Percentiles rank a stretch among this genome's conserved stretches.
phyloP scores from a whole-genome alignment of 2,113 vertebrate genomes.

The Pithys albifrons region DNA sequence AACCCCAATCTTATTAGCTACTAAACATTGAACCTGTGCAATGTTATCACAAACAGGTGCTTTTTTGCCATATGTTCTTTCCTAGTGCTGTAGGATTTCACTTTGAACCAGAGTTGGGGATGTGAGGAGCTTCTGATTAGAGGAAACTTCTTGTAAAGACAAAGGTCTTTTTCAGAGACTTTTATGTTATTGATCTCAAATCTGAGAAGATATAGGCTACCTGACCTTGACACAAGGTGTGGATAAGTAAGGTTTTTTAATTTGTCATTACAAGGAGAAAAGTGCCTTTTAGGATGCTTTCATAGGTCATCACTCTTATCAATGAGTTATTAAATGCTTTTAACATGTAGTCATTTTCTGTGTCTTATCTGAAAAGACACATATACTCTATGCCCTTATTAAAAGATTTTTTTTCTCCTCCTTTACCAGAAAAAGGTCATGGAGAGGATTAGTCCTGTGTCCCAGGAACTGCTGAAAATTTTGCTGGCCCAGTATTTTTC shows the following conservation, averaged over 20 bases:
- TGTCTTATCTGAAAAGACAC: neutral
- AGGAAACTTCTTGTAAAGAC: neutral
- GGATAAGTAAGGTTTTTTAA: neutral
- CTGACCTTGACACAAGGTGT: constrained; percentile 25
- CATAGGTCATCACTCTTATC: neutral
- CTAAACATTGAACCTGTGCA: neutral
- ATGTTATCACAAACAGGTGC: neutral
- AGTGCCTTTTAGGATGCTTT: neutral
- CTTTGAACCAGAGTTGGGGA: neutral
- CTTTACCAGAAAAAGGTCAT: neutral
- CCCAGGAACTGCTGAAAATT: neutral
- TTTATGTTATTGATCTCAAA: neutral
- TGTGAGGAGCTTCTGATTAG: neutral
- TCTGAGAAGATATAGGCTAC: neutral
- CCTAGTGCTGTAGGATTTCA: neutral
- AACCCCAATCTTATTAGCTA: neutral
- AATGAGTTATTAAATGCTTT: neutral
- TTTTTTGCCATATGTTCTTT: neutral
- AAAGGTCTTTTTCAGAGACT: neutral
- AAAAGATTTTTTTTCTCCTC: neutral
- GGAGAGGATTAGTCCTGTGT: neutral
- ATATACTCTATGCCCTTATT: neutral
- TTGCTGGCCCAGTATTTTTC: neutral
- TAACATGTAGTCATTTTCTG: neutral
- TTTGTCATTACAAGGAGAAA: neutral